Percentiles rank a stretch among this genome's conserved stretches.
These are phyloP conservation scores for Pseudomyrmex concolor DNA, from an alignment of 1,140 invertebrate genomes.

Conservation along the genomic window DNA sequence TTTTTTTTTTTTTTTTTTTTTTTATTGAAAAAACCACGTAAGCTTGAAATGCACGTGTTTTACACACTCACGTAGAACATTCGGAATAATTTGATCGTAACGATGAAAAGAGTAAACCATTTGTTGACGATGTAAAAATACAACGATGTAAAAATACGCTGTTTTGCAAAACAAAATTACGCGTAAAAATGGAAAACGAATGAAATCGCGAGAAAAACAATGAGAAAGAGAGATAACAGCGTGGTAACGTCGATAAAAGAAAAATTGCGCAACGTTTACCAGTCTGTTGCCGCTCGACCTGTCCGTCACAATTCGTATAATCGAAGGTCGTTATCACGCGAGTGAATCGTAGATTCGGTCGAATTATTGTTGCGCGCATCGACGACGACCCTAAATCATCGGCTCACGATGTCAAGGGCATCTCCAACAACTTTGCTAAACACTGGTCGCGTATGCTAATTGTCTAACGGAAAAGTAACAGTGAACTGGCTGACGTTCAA, in stretches of 20 bases:
- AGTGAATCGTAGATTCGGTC: neutral
- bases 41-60: neutral
- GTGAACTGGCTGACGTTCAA: conserved; percentile 40
- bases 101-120: too few species aligned
- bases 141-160: too few species aligned
- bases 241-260: neutral
- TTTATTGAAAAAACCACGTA: neutral
- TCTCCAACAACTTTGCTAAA: conserved; percentile 1
- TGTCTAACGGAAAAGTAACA: conserved; percentile 55
- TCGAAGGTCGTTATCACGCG: neutral
- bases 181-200: neutral
- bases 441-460: conserved; percentile 27
- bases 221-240: too few species aligned
- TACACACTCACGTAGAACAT: too few species aligned
- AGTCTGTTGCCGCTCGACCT: neutral
- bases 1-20: too few species aligned
- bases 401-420: conserved; percentile 34
- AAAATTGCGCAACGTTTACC: neutral
- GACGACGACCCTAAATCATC: conserved; percentile 4
- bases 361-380: conserved; percentile 15
- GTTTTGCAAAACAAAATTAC: too few species aligned
- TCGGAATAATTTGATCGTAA: too few species aligned
- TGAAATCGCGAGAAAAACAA: neutral
- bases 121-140: too few species aligned
- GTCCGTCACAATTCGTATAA: conserved; percentile 14